Conservation (phyloP, 2,888 invertebrate genomes). For the Ypsolopha scabrella region DNA sequence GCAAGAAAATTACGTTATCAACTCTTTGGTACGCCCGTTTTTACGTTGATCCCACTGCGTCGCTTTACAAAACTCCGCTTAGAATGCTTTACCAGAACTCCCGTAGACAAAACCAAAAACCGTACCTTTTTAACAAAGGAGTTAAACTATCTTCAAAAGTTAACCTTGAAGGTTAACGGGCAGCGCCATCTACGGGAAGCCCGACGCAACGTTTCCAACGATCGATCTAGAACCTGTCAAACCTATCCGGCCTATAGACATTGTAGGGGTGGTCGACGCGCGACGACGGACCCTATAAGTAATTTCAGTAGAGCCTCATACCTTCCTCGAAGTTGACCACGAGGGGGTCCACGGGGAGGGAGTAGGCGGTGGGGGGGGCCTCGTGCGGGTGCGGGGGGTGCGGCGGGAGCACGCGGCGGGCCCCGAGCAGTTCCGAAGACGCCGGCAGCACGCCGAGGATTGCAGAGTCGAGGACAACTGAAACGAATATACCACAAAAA, state of each 20-base stretch:
- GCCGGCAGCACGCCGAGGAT: constrained; percentile 55
- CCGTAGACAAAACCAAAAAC: no score
- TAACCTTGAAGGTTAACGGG: neutral
- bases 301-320: constrained; percentile 80
- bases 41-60: neutral
- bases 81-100: neutral
- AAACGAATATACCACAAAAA: neutral
- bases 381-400: constrained; percentile 12
- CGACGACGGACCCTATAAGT: constrained; percentile 36
- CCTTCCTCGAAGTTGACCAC: constrained; percentile 87
- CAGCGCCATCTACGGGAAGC: neutral
- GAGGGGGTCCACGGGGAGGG: constrained; percentile 74
- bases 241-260: neutral
- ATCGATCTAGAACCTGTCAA: neutral
- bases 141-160: no score
- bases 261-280: neutral
- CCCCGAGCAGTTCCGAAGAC: constrained; percentile 31
- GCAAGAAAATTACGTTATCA: no score
- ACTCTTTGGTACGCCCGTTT: no score
- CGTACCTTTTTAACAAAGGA: no score
- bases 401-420: constrained; percentile 22
- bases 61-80: neutral
- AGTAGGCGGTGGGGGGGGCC: constrained; percentile 36
- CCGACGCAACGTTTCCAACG: neutral
- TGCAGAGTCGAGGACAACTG: constrained; percentile 54